phyloP scores from a whole-genome alignment of 2,888 invertebrate genomes.

The Ametastegia equiseti region DNA sequence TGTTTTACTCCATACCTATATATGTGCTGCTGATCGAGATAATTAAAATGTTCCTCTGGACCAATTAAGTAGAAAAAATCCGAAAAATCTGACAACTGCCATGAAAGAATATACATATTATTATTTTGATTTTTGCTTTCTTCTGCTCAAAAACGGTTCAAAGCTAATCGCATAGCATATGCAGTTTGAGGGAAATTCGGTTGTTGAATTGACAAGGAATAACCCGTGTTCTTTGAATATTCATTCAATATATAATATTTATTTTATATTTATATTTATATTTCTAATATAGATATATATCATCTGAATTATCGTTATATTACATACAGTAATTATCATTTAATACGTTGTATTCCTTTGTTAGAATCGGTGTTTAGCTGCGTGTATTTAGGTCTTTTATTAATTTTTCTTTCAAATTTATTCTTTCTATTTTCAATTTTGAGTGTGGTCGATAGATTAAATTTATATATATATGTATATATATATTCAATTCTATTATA shows the following conservation, averaged over 20 bases:
- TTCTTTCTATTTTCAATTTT: background rate
- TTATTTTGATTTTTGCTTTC: too few relatives aligned
- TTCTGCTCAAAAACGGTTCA: too few relatives aligned
- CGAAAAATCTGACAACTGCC: too few relatives aligned
- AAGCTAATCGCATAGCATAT: too few relatives aligned
- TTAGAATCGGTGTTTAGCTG: background rate
- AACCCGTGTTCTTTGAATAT: background rate
- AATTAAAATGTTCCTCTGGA: too few relatives aligned
- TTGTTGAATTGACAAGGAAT: background rate
- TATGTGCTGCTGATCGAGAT: too few relatives aligned
- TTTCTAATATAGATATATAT: constrained; percentile 16
- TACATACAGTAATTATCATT: constrained; percentile 13
- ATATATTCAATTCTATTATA: constrained; percentile 6
- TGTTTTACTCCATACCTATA: too few relatives aligned
- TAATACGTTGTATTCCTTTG: constrained; percentile 13
- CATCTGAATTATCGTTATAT: constrained; percentile 23
- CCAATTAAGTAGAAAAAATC: too few relatives aligned
- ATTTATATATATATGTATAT: background rate
- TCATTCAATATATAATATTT: background rate
- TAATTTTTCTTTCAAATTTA: background rate
- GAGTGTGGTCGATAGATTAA: constrained; percentile 29
- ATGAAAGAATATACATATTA: too few relatives aligned
- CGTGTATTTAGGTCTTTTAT: background rate
- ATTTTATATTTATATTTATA: constrained; percentile 6
- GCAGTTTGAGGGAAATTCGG: background rate